Conservation (phyloP, 2,888 invertebrate genomes). For the Gryllus longicercus region DNA sequence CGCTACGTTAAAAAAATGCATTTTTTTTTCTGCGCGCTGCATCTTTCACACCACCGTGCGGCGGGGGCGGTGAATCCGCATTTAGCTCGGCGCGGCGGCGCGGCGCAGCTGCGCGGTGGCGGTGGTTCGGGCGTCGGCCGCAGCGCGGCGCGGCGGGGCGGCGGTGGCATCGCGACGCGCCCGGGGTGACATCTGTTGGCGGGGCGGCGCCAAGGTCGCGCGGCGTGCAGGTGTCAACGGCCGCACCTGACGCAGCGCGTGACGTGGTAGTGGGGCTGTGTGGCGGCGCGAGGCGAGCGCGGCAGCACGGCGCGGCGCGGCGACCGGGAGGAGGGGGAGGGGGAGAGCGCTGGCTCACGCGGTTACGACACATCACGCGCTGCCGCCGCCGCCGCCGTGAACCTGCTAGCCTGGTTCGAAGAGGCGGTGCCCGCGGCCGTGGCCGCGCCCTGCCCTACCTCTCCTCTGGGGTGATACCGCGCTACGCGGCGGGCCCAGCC, state of each 20-base stretch:
- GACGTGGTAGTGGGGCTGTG: neutral
- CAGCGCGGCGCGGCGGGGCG: neutral
- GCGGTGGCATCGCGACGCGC: neutral
- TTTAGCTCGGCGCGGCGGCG: neutral
- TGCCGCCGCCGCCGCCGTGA: neutral
- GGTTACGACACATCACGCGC: neutral
- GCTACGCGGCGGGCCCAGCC: neutral
- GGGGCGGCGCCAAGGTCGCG: conserved; percentile 3
- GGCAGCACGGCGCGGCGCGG: neutral
- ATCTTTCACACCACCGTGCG: no score
- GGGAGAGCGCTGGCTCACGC: neutral
- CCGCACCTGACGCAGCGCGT: conserved; percentile 17
- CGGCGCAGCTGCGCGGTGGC: neutral
- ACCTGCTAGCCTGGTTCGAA: neutral
- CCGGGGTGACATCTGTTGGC: neutral
- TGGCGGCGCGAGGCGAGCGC: neutral
- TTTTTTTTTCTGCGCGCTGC: no score
- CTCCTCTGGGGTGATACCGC: no score
- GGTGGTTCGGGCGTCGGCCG: neutral
- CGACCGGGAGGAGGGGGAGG: neutral
- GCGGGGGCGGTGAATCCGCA: neutral
- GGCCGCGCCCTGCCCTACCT: no score
- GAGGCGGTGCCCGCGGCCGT: neutral
- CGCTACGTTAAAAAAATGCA: no score
- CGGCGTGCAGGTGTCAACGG: conserved; percentile 1